A percentile compares a stretch with the other conserved stretches of the same genome.
Conservation (phyloP, 2,888 invertebrate species). For the Perithous albicinctus region DNA sequence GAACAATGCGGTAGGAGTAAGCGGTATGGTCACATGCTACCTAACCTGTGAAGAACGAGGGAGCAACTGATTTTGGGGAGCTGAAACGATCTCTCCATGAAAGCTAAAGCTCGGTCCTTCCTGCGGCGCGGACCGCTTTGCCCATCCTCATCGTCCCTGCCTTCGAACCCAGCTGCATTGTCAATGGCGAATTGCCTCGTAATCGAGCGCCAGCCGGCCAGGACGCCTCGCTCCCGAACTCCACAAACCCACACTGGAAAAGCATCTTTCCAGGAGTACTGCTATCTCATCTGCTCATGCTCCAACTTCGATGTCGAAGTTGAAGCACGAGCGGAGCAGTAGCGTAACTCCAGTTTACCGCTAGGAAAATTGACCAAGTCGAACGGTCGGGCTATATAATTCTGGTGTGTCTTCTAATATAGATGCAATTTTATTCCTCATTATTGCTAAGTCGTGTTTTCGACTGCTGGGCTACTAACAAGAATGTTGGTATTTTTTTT, state of each 20-base stretch:
- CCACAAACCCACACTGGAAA: background rate
- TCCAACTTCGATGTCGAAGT: conserved; percentile 23
- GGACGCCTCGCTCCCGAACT: conserved; percentile 1
- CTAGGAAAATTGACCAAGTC: conserved; percentile 10
- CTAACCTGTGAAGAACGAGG: conserved; percentile 45
- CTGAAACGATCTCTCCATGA: conserved; percentile 34
- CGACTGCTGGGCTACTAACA: too few species aligned
- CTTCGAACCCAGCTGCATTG: conserved; percentile 44
- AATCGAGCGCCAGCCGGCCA: conserved; percentile 44
- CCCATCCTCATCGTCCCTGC: background rate
- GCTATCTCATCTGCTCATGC: background rate
- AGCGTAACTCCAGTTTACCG: background rate
- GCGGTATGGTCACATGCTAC: conserved; percentile 14
- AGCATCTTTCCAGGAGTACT: conserved; percentile 13
- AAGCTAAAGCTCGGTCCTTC: conserved; percentile 3
- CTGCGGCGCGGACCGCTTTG: background rate
- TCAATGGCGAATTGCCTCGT: conserved; percentile 59
- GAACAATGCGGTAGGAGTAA: conserved; percentile 50
- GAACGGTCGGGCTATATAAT: conserved; percentile 1
- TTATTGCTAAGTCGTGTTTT: too few species aligned
- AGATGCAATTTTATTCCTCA: background rate
- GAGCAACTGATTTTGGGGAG: conserved; percentile 44
- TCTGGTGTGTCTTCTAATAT: background rate
- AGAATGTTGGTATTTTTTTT: too few species aligned
- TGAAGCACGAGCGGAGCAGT: conserved; percentile 18